A percentile compares a stretch with the other conserved stretches of the same genome.
Conservation (phyloP, 2,113 vertebrate species). For the Strigops habroptila region DNA sequence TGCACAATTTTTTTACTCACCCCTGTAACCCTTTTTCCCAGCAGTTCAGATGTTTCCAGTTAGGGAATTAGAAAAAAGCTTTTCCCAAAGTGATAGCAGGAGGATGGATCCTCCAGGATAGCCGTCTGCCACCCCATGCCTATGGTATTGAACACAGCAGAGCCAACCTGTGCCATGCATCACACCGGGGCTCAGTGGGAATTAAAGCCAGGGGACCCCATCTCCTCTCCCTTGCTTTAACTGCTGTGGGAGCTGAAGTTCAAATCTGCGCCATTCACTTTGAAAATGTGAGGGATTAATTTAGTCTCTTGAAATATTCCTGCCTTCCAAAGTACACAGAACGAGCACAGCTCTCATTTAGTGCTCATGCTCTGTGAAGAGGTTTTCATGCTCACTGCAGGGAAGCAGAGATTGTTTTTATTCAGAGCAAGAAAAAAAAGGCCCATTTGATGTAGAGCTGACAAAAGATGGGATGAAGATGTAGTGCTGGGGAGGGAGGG, state of each 20-base stretch:
- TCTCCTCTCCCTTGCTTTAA: not conserved
- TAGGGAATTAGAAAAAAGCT: not conserved
- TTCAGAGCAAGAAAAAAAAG: not conserved
- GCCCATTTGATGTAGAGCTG: not conserved
- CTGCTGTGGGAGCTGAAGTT: not conserved
- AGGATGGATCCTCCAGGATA: not conserved
- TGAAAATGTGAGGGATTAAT: conserved; percentile 26
- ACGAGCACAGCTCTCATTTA: not conserved
- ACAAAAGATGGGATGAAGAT: conserved; percentile 4
- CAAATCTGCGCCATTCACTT: not conserved
- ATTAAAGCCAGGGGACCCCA: not conserved
- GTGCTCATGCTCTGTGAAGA: not conserved
- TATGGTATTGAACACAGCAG: accelerated
- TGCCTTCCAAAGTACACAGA: not conserved
- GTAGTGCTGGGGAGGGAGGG: conserved; percentile 8
- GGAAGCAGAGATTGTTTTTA: conserved; percentile 25
- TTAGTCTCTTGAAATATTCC: not conserved
- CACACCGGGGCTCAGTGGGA: accelerated
- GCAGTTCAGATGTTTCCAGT: not conserved
- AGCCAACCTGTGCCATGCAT: accelerated
- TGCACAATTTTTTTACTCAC: not conserved
- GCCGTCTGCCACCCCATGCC: not conserved
- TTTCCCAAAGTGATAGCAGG: not conserved
- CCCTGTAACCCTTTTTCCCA: not conserved
- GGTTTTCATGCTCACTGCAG: not conserved